phyloP scores from a whole-genome alignment of 2,113 vertebrate genomes.

The Trichechus manatus region DNA sequence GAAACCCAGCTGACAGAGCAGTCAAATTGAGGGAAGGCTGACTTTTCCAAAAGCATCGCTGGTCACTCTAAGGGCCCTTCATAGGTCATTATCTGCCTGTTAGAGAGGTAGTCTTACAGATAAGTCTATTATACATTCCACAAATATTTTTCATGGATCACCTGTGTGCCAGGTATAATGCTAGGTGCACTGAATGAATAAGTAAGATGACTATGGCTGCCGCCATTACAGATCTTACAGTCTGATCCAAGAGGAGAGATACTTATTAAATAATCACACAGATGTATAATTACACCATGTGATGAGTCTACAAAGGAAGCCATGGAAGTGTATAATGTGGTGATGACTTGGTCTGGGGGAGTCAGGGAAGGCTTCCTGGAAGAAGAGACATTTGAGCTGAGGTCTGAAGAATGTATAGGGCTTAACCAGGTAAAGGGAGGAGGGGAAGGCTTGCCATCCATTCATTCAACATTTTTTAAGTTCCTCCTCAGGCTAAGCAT shows the following conservation, averaged over 20 bases:
- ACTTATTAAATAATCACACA: not conserved
- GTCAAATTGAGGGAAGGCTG: not conserved
- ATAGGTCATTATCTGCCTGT: not conserved
- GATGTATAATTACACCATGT: not conserved
- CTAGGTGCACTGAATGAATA: not conserved
- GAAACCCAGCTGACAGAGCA: not conserved
- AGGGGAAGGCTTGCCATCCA: not conserved
- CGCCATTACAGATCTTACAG: not conserved
- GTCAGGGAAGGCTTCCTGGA: conserved; percentile 18
- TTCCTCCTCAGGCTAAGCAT: not conserved
- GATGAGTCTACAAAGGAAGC: not conserved
- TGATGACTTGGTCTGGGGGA: not conserved
- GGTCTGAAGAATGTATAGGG: not conserved
- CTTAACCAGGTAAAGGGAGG: not conserved
- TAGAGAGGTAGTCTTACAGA: not conserved
- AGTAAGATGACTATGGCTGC: not conserved
- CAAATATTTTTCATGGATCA: not conserved
- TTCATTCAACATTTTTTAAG: not conserved
- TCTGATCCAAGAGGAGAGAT: not conserved
- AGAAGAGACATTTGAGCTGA: not conserved
- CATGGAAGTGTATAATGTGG: not conserved
- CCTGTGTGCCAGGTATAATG: not conserved
- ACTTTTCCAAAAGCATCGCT: not conserved
- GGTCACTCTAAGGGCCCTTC: not conserved
- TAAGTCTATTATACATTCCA: not conserved